phyloP scores from a whole-genome alignment of 35 echinoderm and acorn worm species.

The Diadema setosum region DNA sequence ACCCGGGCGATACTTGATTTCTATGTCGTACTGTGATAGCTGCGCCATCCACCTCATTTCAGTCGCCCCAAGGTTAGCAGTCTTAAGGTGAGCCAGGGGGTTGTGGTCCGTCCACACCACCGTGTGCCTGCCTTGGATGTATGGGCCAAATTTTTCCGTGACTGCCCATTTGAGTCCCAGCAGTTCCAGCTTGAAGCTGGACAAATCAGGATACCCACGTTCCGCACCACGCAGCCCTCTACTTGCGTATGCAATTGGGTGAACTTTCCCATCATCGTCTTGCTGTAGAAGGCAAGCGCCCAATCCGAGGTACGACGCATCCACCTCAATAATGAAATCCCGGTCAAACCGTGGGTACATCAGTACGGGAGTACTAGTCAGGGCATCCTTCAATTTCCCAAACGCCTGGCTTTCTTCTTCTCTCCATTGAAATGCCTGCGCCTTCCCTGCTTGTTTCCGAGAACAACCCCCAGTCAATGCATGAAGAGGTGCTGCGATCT shows the following conservation, averaged over 20 bases:
- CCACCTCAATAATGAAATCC: conserved; percentile 14
- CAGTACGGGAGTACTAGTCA: neutral
- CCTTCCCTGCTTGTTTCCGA: neutral
- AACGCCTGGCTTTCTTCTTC: neutral
- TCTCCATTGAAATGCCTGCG: neutral
- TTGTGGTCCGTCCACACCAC: conserved; percentile 21
- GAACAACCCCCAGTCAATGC: neutral
- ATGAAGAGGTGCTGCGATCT: neutral
- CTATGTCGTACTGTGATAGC: conserved; percentile 4
- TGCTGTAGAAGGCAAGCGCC: conserved; percentile 14
- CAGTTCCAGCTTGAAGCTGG: conserved; percentile 25
- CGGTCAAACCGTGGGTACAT: neutral
- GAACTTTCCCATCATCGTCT: neutral
- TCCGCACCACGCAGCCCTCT: neutral
- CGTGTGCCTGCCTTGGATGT: neutral
- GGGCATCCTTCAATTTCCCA: neutral
- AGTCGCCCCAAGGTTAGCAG: conserved; percentile 34
- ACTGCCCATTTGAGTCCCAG: conserved; percentile 46
- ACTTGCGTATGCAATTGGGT: conserved; percentile 40
- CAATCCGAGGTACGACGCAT: neutral
- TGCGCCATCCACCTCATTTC: conserved; percentile 21
- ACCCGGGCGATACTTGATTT: conserved; percentile 18
- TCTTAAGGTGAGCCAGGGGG: conserved; percentile 4
- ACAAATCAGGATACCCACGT: neutral
- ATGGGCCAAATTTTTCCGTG: conserved; percentile 12